Evolutionary conservation across 2,113 vertebrate genomes (phyloP).

Genomic region (Melospiza melodia): DNA sequence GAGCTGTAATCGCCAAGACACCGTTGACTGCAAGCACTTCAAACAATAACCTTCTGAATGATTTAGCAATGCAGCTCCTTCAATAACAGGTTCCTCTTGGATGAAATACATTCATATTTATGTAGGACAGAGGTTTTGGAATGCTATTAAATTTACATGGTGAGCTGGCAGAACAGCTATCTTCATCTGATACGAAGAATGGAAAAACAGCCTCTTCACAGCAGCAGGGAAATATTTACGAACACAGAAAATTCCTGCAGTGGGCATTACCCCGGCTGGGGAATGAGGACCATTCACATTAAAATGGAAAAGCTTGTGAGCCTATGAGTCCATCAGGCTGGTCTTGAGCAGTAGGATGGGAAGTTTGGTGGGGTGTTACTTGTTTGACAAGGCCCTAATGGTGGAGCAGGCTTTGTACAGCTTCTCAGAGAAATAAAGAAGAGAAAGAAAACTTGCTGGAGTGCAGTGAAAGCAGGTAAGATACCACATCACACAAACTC

Average conservation of each 20-base stretch:
- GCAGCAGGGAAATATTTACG: neutral
- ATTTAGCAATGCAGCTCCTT: constrained; percentile 32
- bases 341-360: neutral
- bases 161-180: constrained; percentile 5
- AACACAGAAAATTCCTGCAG: neutral
- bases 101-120: constrained; percentile 27
- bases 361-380: neutral
- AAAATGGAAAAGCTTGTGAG: neutral
- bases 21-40: neutral
- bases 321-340: neutral
- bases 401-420: neutral
- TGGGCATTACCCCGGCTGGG: neutral
- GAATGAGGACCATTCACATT: neutral
- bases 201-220: neutral
- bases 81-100: neutral
- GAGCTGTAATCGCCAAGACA: constrained; percentile 11
- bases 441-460: neutral
- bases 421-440: neutral
- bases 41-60: constrained; percentile 41
- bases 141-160: constrained; percentile 56
- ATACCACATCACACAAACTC: neutral
- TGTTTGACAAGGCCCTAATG: neutral
- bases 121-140: constrained; percentile 34
- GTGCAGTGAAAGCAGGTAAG: neutral
- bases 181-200: neutral